Base-by-base conservation (phyloP, 1,140 invertebrate species). In the Drosophila carrolli region DNA sequence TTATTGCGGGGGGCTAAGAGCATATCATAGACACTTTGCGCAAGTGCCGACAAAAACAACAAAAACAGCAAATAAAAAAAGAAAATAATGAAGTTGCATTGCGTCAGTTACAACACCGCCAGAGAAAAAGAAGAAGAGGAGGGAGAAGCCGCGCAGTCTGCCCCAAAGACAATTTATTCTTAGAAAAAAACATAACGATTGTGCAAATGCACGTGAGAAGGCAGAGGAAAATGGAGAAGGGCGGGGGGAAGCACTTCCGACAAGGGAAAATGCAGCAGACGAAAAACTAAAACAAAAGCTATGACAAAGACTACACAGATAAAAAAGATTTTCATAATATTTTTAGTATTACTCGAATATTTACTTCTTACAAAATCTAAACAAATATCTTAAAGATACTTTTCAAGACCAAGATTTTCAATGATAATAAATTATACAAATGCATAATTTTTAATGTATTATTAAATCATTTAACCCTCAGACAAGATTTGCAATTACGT, bases 191-290 rank as follows among this genome's bases (percentile, higher is more conserved):
- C 58, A 41, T 29, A 73, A 70, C 66, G 67, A 89, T 88, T 88
- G 84, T 83, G 83, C 76, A 88, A 89, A 84, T 84, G 81, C 81
- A 84, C 61, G 76, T 56, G 54, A 50, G 71, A 55, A 47, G 44
- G 38, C 54, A 13, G 44, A 47, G 27, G 38, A 48, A 50, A 16
- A 10, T 32, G 44, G 53, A 43, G 8, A 14, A 29, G 65, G 38
- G 23, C 40, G 7, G 16, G 57, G n/a, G 7, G 67, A 66, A 67
- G 11, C 78, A 88, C 84, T 88, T 88, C 83, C 83, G 84, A 89
- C 83, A 83, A 23, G 78, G 83, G 53, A 82, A 88, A 86, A 88
- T 88, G 82, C 82, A 85, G 55, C 72, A 63, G 59, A 67, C 53
- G 32, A 29, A 23, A 71, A 75, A 70, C 66, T 50, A 32, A 74